Evolutionary conservation across 2,888 invertebrate genomes (phyloP).

Genomic region (Penaeus monodon): DNA sequence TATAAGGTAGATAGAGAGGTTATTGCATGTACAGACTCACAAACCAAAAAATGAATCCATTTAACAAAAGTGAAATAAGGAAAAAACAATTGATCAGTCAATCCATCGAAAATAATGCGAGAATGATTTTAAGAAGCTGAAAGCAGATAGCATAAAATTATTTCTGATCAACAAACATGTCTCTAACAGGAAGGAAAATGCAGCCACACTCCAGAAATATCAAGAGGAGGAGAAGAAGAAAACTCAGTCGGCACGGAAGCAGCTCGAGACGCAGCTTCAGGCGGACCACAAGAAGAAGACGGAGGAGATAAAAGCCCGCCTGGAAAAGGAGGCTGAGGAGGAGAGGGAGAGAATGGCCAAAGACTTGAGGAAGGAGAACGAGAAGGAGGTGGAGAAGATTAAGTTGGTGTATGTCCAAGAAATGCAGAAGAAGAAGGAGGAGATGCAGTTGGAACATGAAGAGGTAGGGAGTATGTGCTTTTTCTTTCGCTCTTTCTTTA

Average conservation of each 20-base stretch:
- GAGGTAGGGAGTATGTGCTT: slow-evolving; percentile 22
- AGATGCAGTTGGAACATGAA: slow-evolving; percentile 42
- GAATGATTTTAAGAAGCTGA: too few relatives aligned
- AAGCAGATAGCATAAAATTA: too few relatives aligned
- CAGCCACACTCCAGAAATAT: slow-evolving; percentile 19
- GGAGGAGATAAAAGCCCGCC: background rate
- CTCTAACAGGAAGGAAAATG: slow-evolving; percentile 35
- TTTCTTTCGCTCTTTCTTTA: background rate
- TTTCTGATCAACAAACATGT: background rate
- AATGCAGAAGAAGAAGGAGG: slow-evolving; percentile 44
- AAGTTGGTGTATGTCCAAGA: slow-evolving; percentile 38
- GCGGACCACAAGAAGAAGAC: slow-evolving; percentile 30
- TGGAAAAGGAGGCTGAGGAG: slow-evolving; percentile 23
- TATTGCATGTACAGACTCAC: too few relatives aligned
- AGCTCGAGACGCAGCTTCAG: slow-evolving; percentile 22
- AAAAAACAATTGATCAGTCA: too few relatives aligned
- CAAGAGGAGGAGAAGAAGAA: slow-evolving; percentile 41
- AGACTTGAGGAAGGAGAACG: slow-evolving; percentile 20
- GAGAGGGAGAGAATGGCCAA: slow-evolving; percentile 28
- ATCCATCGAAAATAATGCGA: too few relatives aligned
- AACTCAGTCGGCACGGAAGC: slow-evolving; percentile 10
- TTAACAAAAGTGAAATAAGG: too few relatives aligned
- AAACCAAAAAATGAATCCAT: too few relatives aligned
- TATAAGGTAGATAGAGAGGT: too few relatives aligned
- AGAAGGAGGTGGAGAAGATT: slow-evolving; percentile 31